Percentiles rank a stretch among this genome's conserved stretches.
Evolutionary conservation across 1,140 invertebrate genomes (phyloP).

Genomic region (Macrobrachium rosenbergii): DNA sequence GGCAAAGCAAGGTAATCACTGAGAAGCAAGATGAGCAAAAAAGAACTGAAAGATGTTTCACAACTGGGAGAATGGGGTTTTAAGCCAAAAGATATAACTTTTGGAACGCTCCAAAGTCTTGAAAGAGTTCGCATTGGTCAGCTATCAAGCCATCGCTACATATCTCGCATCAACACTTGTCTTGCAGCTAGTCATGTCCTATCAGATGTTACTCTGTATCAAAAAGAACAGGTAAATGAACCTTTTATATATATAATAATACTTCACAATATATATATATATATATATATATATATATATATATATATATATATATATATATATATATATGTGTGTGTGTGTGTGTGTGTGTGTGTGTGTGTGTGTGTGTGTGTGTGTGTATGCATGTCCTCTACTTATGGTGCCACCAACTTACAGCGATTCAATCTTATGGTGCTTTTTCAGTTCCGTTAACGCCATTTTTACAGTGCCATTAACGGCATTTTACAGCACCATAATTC

Average conservation of each 20-base stretch:
- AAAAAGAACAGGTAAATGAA: slow-evolving; percentile 35
- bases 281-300: too few relatives aligned
- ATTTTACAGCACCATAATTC: too few relatives aligned
- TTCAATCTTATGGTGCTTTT: too few relatives aligned
- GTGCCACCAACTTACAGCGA: too few relatives aligned
- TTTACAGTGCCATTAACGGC: too few relatives aligned
- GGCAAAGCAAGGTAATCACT: background rate
- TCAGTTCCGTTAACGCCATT: too few relatives aligned
- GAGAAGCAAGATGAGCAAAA: background rate
- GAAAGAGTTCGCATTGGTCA: slow-evolving; percentile 40
- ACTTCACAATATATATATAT: too few relatives aligned
- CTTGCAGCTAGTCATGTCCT: slow-evolving; percentile 29
- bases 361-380: too few relatives aligned
- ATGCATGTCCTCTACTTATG: too few relatives aligned
- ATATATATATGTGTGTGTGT: too few relatives aligned
- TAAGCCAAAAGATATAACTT: background rate
- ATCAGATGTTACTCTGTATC: slow-evolving; percentile 14
- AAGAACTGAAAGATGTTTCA: background rate
- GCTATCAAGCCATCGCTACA: slow-evolving; percentile 27
- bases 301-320: too few relatives aligned
- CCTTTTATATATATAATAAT: background rate
- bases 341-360: too few relatives aligned
- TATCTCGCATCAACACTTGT: slow-evolving; percentile 8
- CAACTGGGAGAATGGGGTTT: slow-evolving; percentile 3
- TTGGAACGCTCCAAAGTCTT: slow-evolving; percentile 15